Evolutionary conservation across 2,888 invertebrate genomes (phyloP).

Genomic region (Drosophila hawaiiensis): DNA sequence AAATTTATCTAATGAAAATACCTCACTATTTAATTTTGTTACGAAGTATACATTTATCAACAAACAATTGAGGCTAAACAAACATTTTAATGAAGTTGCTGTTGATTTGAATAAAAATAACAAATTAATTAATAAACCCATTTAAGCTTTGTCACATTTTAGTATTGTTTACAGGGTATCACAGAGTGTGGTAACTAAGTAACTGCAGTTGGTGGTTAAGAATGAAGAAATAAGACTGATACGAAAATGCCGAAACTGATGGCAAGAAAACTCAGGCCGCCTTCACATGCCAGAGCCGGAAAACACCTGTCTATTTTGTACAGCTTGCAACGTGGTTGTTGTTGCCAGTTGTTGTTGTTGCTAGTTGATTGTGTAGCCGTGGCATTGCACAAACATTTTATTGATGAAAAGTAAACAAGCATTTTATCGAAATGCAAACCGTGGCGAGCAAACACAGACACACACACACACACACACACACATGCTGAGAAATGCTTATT

Average conservation of each 20-base stretch:
- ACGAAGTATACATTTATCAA: too few relatives aligned
- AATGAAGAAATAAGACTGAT: slow-evolving; percentile 29
- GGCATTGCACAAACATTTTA: slow-evolving; percentile 68
- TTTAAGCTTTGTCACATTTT: not conserved
- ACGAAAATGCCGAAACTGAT: slow-evolving; percentile 23
- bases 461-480: not conserved
- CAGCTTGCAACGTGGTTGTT: slow-evolving; percentile 23
- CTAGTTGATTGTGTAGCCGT: slow-evolving; percentile 55
- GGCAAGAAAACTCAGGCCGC: slow-evolving; percentile 28
- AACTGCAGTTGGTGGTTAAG: slow-evolving; percentile 22
- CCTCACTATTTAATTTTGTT: not conserved
- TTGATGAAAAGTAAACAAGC: slow-evolving; percentile 78
- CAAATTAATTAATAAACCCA: not conserved
- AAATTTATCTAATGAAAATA: not conserved
- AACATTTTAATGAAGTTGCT: too few relatives aligned
- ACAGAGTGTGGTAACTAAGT: slow-evolving; percentile 1
- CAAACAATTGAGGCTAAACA: too few relatives aligned
- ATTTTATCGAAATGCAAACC: slow-evolving; percentile 40
- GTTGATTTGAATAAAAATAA: not conserved
- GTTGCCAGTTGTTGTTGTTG: slow-evolving; percentile 25
- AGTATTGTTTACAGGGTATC: slow-evolving; percentile 35
- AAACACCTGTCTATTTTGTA: slow-evolving; percentile 72
- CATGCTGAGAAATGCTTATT: not conserved
- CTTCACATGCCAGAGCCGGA: slow-evolving; percentile 49
- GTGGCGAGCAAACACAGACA: slow-evolving; percentile 29